A percentile compares a stretch with the other conserved stretches of the same genome.
phyloP scores from a whole-genome alignment of 1,140 invertebrate species.

The Apis laboriosa region DNA sequence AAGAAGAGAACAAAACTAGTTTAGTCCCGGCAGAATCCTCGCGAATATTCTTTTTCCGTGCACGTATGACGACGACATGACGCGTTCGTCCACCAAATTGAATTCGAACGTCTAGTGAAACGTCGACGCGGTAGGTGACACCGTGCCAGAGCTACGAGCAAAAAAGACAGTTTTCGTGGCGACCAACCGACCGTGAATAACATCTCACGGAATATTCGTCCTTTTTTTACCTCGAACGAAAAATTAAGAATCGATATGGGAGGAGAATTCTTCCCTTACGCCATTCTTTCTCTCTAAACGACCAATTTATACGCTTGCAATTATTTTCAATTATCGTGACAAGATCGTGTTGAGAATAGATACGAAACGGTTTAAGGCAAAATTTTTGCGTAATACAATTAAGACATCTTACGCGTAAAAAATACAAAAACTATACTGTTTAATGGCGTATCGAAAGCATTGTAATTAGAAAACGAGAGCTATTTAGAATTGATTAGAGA shows the following conservation, averaged over 20 bases:
- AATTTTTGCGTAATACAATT: background rate
- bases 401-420: slow-evolving; percentile 3
- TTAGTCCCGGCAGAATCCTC: slow-evolving; percentile 7
- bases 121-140: slow-evolving; percentile 10
- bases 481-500: background rate
- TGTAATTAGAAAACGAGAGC: background rate
- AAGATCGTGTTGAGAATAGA: background rate
- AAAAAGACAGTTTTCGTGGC: background rate
- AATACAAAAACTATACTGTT: background rate
- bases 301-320: background rate
- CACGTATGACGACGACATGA: slow-evolving; percentile 49
- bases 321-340: background rate
- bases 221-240: too few relatives aligned
- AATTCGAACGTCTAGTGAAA: slow-evolving; percentile 36
- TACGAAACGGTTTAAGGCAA: background rate
- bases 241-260: too few relatives aligned
- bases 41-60: slow-evolving; percentile 40
- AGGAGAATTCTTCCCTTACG: background rate
- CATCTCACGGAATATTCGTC: too few relatives aligned
- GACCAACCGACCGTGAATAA: too few relatives aligned
- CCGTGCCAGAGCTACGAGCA: background rate
- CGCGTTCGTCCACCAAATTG: slow-evolving; percentile 44
- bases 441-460: background rate
- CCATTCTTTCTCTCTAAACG: background rate
- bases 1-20: slow-evolving; percentile 7